Conservation (phyloP, 2,113 vertebrate species). For the Merops nubicus region DNA sequence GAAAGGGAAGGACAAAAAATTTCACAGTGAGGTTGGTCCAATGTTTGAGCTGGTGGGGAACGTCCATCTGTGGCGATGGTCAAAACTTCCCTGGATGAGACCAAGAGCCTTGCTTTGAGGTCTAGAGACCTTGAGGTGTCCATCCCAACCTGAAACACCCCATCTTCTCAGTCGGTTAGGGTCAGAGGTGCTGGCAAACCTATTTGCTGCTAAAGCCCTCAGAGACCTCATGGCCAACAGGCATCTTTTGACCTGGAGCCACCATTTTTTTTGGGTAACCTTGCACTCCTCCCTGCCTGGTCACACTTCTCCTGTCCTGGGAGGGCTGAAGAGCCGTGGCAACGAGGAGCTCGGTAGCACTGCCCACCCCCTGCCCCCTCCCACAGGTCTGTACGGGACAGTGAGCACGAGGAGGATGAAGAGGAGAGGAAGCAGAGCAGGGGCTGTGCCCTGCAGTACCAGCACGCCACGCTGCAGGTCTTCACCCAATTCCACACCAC, state of each 20-base stretch:
- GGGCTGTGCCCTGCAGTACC: slow-evolving; percentile 95
- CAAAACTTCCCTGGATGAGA: neutral
- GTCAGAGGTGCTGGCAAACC: neutral
- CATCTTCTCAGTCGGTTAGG: neutral
- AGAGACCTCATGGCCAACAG: neutral
- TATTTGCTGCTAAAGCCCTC: neutral
- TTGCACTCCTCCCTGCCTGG: fast-evolving
- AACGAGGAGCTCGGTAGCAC: neutral
- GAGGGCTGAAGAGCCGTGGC: fast-evolving
- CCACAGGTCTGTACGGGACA: slow-evolving; percentile 88
- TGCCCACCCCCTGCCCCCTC: neutral
- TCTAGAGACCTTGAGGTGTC: neutral
- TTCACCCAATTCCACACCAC: slow-evolving; percentile 98
- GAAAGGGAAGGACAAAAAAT: neutral
- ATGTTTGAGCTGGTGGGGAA: neutral
- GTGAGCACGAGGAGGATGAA: slow-evolving; percentile 90
- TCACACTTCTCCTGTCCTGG: neutral
- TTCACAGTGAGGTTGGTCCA: neutral
- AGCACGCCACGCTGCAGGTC: slow-evolving; percentile 90
- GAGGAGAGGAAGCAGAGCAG: slow-evolving; percentile 86
- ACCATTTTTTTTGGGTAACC: neutral
- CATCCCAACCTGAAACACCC: neutral
- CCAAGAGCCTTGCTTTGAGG: neutral
- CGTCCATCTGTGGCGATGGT: neutral
- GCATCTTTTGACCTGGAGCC: neutral